phyloP scores from a whole-genome alignment of 2,797 vertebrate genomes.

The Anomalospiza imberbis region DNA sequence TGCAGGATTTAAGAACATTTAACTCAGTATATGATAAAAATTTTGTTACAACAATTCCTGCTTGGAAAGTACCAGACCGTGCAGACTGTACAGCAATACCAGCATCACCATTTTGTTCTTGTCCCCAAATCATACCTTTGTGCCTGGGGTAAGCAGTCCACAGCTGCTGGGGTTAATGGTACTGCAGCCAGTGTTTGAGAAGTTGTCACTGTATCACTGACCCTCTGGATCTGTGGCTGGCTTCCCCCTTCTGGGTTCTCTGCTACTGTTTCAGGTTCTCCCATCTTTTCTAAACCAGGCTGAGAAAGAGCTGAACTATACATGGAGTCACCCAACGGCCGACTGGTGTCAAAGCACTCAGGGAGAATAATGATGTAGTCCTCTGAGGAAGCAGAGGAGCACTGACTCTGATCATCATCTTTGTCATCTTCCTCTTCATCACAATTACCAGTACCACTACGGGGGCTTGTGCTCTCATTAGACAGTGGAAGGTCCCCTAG shows the following conservation, averaged over 20 bases:
- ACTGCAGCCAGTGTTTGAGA: conserved; percentile 81
- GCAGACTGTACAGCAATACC: background rate
- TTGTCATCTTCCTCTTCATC: conserved; percentile 72
- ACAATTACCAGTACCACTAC: background rate
- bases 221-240: conserved; percentile 43
- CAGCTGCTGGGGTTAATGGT: conserved; percentile 77
- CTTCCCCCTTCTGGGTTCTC: conserved; percentile 9
- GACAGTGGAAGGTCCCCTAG: conserved; percentile 41
- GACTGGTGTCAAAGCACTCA: conserved; percentile 95
- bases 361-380: conserved; percentile 95
- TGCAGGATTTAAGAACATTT: background rate
- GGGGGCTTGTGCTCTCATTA: background rate
- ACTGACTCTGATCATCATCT: conserved; percentile 92
- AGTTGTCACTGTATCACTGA: conserved; percentile 76
- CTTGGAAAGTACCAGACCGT: background rate
- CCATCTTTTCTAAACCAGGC: conserved; percentile 70
- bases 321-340: conserved; percentile 92
- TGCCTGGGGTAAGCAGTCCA: conserved; percentile 50
- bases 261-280: conserved; percentile 40
- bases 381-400: conserved; percentile 89
- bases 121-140: conserved; percentile 48
- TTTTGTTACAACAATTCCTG: background rate
- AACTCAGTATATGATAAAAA: background rate
- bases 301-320: conserved; percentile 92
- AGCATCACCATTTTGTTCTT: background rate